A percentile compares a stretch with the other conserved stretches of the same genome.
These are phyloP conservation scores for Stenodema calcarata DNA, from an alignment of 2,888 invertebrate genomes.

Conservation along the genomic window DNA sequence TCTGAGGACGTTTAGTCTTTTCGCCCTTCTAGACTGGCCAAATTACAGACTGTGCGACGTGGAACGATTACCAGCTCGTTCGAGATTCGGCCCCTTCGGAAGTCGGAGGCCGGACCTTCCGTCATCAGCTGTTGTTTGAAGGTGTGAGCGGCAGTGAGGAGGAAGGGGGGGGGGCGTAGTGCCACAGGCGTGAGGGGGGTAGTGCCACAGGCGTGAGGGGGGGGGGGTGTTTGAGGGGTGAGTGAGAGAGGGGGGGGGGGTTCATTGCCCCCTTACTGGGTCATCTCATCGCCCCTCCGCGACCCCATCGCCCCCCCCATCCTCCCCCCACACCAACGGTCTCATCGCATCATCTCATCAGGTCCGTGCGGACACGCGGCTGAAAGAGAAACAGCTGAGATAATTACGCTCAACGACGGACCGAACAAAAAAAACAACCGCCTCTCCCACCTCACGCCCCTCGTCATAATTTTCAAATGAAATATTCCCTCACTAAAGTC, in stretches of 20 bases:
- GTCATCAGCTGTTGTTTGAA: slow-evolving; percentile 17
- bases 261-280: slow-evolving; percentile 28
- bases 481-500: not conserved
- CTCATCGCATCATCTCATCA: not conserved
- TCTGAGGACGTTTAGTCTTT: no score
- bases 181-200: no score
- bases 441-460: not conserved
- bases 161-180: not conserved
- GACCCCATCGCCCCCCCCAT: not conserved
- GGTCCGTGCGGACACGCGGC: not conserved
- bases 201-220: not conserved
- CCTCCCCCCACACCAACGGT: not conserved
- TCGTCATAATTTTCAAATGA: not conserved
- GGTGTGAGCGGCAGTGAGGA: slow-evolving; percentile 3
- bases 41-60: no score
- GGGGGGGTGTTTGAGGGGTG: not conserved
- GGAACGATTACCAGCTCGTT: no score
- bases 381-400: not conserved
- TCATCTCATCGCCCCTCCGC: not conserved
- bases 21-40: no score
- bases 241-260: not conserved
- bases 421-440: not conserved
- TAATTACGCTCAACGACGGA: slow-evolving; percentile 5
- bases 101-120: slow-evolving; percentile 4
- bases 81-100: not conserved